Conservation (phyloP, 2,797 vertebrate species). For the Premnoplex brunnescens region DNA sequence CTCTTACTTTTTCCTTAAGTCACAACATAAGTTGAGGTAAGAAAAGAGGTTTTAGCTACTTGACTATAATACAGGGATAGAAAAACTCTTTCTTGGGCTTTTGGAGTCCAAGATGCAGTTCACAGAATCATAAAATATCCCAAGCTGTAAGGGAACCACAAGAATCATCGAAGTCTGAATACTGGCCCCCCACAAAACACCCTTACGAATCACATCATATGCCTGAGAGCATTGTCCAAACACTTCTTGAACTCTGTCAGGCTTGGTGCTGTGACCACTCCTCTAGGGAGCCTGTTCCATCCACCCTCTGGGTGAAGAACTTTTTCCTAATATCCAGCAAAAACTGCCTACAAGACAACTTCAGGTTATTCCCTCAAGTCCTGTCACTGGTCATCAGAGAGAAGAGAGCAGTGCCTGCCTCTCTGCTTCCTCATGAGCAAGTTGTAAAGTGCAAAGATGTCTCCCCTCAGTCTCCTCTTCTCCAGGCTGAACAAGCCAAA, state of each 20-base stretch:
- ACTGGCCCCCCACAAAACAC: background rate
- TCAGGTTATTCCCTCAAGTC: fast-evolving
- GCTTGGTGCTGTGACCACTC: background rate
- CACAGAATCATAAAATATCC: background rate
- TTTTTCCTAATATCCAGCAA: background rate
- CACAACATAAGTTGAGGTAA: background rate
- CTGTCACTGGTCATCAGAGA: background rate
- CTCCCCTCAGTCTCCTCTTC: background rate
- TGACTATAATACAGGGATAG: fast-evolving
- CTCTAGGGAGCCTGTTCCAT: background rate
- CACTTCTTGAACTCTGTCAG: background rate
- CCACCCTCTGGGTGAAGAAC: fast-evolving
- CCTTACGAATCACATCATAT: background rate
- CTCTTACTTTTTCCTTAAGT: background rate
- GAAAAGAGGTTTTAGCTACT: background rate
- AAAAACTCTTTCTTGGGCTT: background rate
- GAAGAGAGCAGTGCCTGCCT: background rate
- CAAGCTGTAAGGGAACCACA: background rate
- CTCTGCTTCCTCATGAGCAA: background rate
- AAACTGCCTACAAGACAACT: background rate
- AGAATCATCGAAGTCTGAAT: background rate
- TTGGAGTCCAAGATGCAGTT: background rate
- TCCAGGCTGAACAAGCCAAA: background rate
- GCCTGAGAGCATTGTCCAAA: background rate
- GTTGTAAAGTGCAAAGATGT: fast-evolving